Evolutionary conservation across 1,140 invertebrate species (phyloP).

Genomic region (Apis dorsata): DNA sequence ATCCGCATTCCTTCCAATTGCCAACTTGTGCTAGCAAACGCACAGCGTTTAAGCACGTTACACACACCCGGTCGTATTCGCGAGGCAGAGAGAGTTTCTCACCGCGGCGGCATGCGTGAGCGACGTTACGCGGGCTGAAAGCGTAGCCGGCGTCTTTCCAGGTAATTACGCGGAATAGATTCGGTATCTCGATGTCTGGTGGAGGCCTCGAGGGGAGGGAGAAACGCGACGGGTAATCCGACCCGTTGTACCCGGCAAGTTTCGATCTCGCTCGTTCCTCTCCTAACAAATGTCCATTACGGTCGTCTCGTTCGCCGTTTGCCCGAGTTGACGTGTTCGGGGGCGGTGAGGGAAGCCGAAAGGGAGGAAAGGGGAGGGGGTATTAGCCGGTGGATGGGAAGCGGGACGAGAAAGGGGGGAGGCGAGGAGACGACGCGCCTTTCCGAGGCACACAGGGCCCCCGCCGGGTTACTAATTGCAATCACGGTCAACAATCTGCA

Average conservation of each 20-base stretch:
- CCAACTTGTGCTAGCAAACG: too few species aligned
- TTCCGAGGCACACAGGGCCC: constrained; percentile 63
- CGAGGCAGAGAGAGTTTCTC: constrained; percentile 30
- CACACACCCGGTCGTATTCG: constrained; percentile 5
- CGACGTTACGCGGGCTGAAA: constrained; percentile 34
- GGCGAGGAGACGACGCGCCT: constrained; percentile 35
- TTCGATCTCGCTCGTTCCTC: constrained; percentile 55
- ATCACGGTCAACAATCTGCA: constrained; percentile 69
- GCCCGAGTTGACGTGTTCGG: constrained; percentile 65
- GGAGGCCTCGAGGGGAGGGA: not conserved
- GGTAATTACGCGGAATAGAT: constrained; percentile 72
- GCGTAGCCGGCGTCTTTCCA: constrained; percentile 39
- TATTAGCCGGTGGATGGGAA: constrained; percentile 46
- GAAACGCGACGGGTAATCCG: constrained; percentile 43
- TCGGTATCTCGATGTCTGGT: constrained; percentile 68
- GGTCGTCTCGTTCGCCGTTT: constrained; percentile 42
- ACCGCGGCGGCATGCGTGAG: constrained; percentile 37
- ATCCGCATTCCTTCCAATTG: too few species aligned
- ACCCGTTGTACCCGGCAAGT: not conserved
- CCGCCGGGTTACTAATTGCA: constrained; percentile 73
- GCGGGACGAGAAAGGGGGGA: constrained; percentile 12
- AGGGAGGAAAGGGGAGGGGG: constrained; percentile 32
- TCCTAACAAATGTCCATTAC: constrained; percentile 73
- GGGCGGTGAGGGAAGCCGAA: constrained; percentile 61
- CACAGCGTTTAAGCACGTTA: not conserved